Percentiles rank a stretch among this genome's conserved stretches.
Conservation (phyloP, 1,140 invertebrate genomes). For the Pissodes strobi region DNA sequence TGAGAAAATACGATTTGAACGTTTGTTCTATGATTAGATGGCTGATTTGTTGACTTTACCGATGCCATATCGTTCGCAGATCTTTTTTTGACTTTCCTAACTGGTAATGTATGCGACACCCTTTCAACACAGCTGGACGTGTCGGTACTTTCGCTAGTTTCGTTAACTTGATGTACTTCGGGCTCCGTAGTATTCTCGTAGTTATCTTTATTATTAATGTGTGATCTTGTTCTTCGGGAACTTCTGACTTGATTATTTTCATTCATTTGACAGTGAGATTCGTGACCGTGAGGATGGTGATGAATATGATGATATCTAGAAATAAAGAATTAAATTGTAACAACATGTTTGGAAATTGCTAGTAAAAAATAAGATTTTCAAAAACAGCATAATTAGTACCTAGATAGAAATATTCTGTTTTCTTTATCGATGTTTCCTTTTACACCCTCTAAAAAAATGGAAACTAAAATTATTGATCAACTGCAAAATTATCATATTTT, state of each 20-base stretch:
- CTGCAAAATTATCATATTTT: no score
- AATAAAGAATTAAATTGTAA: no score
- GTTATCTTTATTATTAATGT: constrained; percentile 52
- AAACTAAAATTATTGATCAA: no score
- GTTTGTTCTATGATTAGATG: constrained; percentile 53
- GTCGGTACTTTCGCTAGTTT: constrained; percentile 54
- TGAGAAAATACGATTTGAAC: constrained; percentile 57
- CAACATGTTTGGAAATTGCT: no score
- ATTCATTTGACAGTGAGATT: constrained; percentile 54
- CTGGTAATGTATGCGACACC: constrained; percentile 59
- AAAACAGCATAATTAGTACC: no score
- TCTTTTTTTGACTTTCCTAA: constrained; percentile 60
- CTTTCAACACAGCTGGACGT: constrained; percentile 56
- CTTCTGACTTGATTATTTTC: constrained; percentile 45
- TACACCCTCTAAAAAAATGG: no score
- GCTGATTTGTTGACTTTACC: constrained; percentile 53
- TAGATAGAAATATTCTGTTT: no score
- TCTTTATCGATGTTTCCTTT: no score
- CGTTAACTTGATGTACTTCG: constrained; percentile 54
- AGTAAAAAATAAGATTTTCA: no score
- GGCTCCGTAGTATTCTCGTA: constrained; percentile 55
- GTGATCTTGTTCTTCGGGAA: constrained; percentile 36
- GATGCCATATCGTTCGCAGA: constrained; percentile 55
- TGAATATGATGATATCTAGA: constrained; percentile 51
- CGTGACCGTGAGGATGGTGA: constrained; percentile 52